These are phyloP conservation scores for Sarcophaga subvicina DNA, from an alignment of 2,888 invertebrate genomes.

Conservation along the genomic window DNA sequence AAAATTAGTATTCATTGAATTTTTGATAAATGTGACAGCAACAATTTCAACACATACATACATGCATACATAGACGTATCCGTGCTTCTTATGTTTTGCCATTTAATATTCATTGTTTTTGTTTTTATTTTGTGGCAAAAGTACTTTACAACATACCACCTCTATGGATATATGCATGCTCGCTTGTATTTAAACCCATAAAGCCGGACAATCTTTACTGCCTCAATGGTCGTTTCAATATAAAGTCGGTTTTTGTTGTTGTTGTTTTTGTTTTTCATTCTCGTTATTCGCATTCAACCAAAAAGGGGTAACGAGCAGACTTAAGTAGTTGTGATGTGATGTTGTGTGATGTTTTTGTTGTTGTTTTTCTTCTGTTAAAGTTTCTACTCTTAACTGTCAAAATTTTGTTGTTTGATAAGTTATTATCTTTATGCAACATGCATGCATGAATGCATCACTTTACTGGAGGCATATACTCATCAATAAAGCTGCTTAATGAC, in stretches of 20 bases:
- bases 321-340: slow-evolving; percentile 52
- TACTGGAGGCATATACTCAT: slow-evolving; percentile 70
- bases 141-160: slow-evolving; percentile 49
- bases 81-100: slow-evolving; percentile 39
- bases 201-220: slow-evolving; percentile 32
- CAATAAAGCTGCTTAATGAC: slow-evolving; percentile 77
- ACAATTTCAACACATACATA: slow-evolving; percentile 70
- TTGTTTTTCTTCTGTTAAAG: slow-evolving; percentile 41
- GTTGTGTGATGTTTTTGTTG: slow-evolving; percentile 37
- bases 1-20: slow-evolving; percentile 81
- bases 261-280: slow-evolving; percentile 2
- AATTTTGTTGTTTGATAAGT: slow-evolving; percentile 79
- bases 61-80: slow-evolving; percentile 34
- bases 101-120: too few species aligned
- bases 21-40: slow-evolving; percentile 81
- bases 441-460: slow-evolving; percentile 69
- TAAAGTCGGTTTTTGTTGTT: not conserved
- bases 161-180: slow-evolving; percentile 1
- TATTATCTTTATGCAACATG: slow-evolving; percentile 76
- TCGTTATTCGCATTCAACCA: not conserved
- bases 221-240: too few species aligned
- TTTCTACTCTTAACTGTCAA: slow-evolving; percentile 76
- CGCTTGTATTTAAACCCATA: slow-evolving; percentile 6
- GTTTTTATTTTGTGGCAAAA: slow-evolving; percentile 9
- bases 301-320: slow-evolving; percentile 62